Conservation (phyloP, 2,797 vertebrate species). For the Sparidentex hasta region DNA sequence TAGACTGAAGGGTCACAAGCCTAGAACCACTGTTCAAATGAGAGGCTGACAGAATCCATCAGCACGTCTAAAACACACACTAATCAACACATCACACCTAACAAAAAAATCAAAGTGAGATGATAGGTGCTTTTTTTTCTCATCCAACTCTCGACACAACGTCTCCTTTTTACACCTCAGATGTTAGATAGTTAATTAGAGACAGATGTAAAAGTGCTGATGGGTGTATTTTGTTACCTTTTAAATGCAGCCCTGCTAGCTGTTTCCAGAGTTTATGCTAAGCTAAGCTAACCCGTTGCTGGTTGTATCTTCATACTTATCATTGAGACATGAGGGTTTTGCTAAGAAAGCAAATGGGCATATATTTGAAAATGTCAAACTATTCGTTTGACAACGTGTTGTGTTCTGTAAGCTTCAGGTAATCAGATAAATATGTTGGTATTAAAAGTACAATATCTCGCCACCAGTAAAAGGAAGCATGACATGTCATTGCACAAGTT, state of each 20-base stretch:
- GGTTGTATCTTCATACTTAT: background rate
- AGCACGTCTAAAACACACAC: background rate
- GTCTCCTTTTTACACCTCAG: background rate
- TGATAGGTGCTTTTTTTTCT: background rate
- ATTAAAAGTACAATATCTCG: background rate
- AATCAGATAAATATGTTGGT: background rate
- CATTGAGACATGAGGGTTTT: background rate
- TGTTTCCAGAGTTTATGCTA: conserved; percentile 1
- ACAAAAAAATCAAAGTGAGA: background rate
- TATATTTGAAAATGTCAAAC: background rate
- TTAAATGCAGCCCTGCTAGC: background rate
- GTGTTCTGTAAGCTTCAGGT: background rate
- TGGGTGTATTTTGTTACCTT: conserved; percentile 19
- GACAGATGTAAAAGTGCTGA: background rate
- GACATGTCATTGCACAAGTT: background rate
- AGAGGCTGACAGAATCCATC: background rate
- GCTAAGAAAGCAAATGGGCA: background rate
- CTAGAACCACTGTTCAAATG: background rate
- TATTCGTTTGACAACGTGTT: background rate
- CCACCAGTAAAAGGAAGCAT: background rate
- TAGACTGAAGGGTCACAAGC: background rate
- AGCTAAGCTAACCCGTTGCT: background rate
- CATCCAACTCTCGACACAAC: background rate
- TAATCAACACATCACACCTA: background rate
- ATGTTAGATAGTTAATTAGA: background rate